Percentiles rank a stretch among this genome's conserved stretches.
These are phyloP conservation scores for Pantherophis vulpinus DNA, from an alignment of 2,797 vertebrate species.

Conservation along the genomic window DNA sequence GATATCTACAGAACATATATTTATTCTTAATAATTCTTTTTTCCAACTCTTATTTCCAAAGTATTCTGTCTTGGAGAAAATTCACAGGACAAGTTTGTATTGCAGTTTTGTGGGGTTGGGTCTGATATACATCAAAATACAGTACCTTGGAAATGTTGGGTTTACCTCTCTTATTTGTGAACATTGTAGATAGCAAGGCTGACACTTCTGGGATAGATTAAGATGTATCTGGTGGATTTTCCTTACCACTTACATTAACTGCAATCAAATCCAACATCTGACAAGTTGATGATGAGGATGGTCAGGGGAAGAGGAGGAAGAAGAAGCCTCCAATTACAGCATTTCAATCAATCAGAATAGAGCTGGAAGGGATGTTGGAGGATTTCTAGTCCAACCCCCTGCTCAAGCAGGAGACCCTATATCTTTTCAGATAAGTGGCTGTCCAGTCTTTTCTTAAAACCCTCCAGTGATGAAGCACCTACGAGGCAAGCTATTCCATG, in stretches of 20 bases:
- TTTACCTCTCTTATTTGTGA: not conserved
- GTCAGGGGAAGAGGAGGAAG: not conserved
- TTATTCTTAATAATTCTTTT: not conserved
- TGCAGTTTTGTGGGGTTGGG: not conserved
- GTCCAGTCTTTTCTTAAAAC: not conserved
- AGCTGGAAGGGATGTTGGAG: not conserved
- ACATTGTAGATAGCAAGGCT: not conserved
- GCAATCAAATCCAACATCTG: not conserved
- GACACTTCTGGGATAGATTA: not conserved
- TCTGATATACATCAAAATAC: not conserved
- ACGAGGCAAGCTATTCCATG: not conserved
- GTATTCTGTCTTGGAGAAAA: not conserved
- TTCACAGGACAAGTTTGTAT: not conserved
- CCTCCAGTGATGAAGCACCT: not conserved
- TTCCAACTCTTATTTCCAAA: not conserved
- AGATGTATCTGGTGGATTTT: not conserved
- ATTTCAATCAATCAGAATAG: not conserved
- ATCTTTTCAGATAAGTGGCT: not conserved
- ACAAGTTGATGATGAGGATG: not conserved
- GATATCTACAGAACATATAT: not conserved
- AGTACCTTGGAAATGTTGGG: not conserved
- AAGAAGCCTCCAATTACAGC: not conserved
- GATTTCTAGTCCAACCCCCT: not conserved
- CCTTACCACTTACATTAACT: not conserved
- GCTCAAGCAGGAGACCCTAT: not conserved